Conservation (phyloP, 1,140 invertebrate genomes). For the Polypedilum vanderplanki region DNA sequence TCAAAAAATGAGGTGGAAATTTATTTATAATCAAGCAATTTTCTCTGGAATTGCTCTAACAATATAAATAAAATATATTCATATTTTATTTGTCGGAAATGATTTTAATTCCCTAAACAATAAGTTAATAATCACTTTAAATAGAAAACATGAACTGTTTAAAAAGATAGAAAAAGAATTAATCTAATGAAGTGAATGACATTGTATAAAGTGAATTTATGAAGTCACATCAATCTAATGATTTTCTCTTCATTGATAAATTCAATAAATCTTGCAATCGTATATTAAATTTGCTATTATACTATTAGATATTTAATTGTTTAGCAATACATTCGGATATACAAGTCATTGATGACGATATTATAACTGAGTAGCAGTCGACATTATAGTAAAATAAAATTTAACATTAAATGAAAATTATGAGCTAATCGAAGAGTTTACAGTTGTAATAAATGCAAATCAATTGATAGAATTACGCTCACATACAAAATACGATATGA, state of each 20-base stretch:
- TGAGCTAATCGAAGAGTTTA: background rate
- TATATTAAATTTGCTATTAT: no score
- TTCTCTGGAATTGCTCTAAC: background rate
- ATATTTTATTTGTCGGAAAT: background rate
- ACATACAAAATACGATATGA: background rate
- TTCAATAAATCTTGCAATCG: no score
- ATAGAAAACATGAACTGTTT: background rate
- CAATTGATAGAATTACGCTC: background rate
- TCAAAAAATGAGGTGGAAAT: background rate
- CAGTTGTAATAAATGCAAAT: background rate
- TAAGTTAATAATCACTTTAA: background rate
- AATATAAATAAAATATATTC: background rate
- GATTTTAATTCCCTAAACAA: background rate
- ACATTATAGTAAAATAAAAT: background rate
- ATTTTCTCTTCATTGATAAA: background rate
- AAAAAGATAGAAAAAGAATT: background rate
- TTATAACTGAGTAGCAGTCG: no score
- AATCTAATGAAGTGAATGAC: background rate
- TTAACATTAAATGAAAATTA: background rate
- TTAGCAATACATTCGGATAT: no score
- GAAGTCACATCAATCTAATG: background rate
- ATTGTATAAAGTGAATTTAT: conserved; percentile 19
- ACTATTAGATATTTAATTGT: no score
- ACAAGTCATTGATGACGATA: no score
- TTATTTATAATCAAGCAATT: background rate